These are phyloP conservation scores for Rhadina sibilatrix DNA, from an alignment of 2,113 vertebrate genomes.

Conservation along the genomic window DNA sequence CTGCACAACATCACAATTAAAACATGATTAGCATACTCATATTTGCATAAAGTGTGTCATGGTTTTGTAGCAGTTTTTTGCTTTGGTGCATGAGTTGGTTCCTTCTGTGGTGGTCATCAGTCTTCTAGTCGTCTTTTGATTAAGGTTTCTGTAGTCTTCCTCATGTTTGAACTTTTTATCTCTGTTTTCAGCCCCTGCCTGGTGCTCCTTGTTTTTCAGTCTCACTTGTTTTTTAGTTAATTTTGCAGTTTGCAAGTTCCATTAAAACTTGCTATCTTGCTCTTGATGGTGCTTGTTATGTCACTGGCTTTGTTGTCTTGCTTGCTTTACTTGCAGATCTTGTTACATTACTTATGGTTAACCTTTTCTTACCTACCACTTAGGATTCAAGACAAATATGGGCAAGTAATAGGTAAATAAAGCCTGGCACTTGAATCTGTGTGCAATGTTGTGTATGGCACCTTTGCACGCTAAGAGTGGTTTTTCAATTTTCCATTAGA, in stretches of 20 bases:
- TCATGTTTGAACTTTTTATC: background rate
- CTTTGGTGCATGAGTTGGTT: rapidly evolving
- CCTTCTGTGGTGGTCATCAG: background rate
- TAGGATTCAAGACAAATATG: background rate
- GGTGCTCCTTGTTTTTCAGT: background rate
- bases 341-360: background rate
- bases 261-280: background rate
- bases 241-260: background rate
- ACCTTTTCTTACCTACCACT: background rate
- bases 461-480: rapidly evolving
- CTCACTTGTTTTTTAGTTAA: background rate
- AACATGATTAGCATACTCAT: background rate
- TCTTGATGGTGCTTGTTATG: rapidly evolving
- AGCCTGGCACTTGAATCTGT: background rate
- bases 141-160: background rate
- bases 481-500: background rate
- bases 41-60: background rate
- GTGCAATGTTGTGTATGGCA: rapidly evolving
- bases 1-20: background rate
- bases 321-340: background rate
- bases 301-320: background rate
- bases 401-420: background rate
- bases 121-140: background rate
- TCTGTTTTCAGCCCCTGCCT: background rate
- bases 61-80: background rate